These are phyloP conservation scores for Heterotis niloticus DNA, from an alignment of 2,113 vertebrate genomes.

Conservation along the genomic window DNA sequence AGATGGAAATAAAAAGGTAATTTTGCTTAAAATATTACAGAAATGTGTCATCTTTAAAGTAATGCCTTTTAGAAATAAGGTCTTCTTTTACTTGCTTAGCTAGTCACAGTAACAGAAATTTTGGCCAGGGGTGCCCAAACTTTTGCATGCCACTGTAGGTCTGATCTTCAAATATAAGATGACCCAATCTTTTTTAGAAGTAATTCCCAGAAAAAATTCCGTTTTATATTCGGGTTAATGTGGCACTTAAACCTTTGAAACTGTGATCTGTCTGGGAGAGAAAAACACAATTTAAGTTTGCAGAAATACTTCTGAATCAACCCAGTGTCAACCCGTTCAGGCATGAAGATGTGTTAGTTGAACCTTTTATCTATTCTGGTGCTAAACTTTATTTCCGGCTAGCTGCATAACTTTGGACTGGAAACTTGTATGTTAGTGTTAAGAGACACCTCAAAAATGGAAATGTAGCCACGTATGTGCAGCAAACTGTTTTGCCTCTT, in stretches of 20 bases:
- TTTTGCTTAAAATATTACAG: too few species aligned
- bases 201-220: too few species aligned
- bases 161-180: too few species aligned
- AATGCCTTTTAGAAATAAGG: too few species aligned
- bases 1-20: too few species aligned
- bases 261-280: neutral
- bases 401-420: constrained; percentile 14
- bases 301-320: neutral
- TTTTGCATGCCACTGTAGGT: too few species aligned
- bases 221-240: too few species aligned
- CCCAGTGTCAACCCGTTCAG: constrained; percentile 35
- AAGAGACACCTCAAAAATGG: neutral
- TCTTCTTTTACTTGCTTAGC: too few species aligned
- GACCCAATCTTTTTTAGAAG: too few species aligned
- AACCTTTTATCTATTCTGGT: constrained; percentile 22
- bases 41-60: too few species aligned
- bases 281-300: neutral
- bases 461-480: neutral
- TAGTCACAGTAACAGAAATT: too few species aligned
- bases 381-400: constrained; percentile 13
- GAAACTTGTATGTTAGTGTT: neutral
- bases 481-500: neutral
- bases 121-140: too few species aligned
- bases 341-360: constrained; percentile 32
- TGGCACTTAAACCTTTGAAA: neutral